Evolutionary conservation across 2,888 invertebrate species (phyloP).

Genomic region (Amphipoea lucens): DNA sequence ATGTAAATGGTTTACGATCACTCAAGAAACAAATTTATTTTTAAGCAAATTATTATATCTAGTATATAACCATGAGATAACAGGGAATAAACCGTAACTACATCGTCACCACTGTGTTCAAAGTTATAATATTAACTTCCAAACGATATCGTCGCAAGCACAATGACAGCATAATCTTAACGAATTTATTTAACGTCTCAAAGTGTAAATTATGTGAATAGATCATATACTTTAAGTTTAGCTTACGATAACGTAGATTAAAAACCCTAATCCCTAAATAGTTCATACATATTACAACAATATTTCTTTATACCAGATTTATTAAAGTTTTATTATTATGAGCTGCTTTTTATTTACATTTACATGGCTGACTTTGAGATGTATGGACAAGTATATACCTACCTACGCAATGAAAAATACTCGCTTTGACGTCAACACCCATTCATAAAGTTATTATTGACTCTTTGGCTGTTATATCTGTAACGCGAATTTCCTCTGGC

Average conservation of each 20-base stretch:
- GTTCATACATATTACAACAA: constrained; percentile 35
- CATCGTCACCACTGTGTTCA: constrained; percentile 53
- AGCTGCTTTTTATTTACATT: constrained; percentile 59
- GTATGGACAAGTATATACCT: constrained; percentile 50
- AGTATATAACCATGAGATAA: constrained; percentile 38
- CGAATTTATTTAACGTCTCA: constrained; percentile 71
- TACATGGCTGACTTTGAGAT: constrained; percentile 50
- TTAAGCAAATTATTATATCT: constrained; percentile 42
- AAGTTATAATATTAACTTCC: constrained; percentile 26
- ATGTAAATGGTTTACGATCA: constrained; percentile 20
- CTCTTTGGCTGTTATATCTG: constrained; percentile 73
- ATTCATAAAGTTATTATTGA: constrained; percentile 84
- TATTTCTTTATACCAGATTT: constrained; percentile 53
- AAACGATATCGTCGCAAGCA: constrained; percentile 44
- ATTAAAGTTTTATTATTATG: constrained; percentile 63
- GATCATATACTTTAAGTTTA: constrained; percentile 53
- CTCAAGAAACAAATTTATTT: constrained; percentile 31
- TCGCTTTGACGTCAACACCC: constrained; percentile 82
- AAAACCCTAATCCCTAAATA: constrained; percentile 23
- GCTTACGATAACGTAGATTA: constrained; percentile 34
- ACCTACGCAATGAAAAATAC: constrained; percentile 68
- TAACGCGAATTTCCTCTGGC: constrained; percentile 49
- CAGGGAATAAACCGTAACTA: constrained; percentile 41
- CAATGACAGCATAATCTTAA: constrained; percentile 67
- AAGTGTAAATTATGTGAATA: constrained; percentile 70